Evolutionary conservation across 2,797 vertebrate species (phyloP).

Genomic region (Ceyx erithaca): DNA sequence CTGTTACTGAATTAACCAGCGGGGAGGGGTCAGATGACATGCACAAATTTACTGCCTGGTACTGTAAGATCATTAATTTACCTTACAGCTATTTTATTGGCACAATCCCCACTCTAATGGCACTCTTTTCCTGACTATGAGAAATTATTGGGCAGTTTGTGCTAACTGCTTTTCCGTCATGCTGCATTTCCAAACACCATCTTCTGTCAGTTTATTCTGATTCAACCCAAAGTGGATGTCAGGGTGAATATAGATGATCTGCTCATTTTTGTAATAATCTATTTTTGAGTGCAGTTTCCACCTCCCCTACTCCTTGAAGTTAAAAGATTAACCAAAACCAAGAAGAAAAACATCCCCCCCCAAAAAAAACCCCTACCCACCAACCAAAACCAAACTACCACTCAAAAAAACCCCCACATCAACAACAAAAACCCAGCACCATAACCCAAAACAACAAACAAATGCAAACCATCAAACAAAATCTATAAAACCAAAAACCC

Average conservation of each 20-base stretch:
- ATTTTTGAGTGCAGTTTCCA: constrained; percentile 33
- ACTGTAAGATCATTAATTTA: constrained; percentile 41
- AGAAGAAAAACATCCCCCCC: not conserved
- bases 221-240: constrained; percentile 67
- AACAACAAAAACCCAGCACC: too few relatives aligned
- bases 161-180: constrained; percentile 59
- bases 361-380: not conserved
- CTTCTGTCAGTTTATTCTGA: constrained; percentile 66
- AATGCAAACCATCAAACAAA: too few relatives aligned
- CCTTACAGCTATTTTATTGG: constrained; percentile 58
- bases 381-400: not conserved
- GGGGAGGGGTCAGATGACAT: not conserved
- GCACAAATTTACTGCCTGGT: constrained; percentile 42
- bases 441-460: too few relatives aligned
- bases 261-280: constrained; percentile 52
- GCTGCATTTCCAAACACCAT: constrained; percentile 75
- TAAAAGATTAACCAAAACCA: not conserved
- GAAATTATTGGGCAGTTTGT: constrained; percentile 73
- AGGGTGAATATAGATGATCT: constrained; percentile 34
- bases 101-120: constrained; percentile 45
- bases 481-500: not conserved
- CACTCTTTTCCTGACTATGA: constrained; percentile 39
- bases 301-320: not conserved
- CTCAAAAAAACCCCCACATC: not conserved
- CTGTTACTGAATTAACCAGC: not conserved